phyloP scores from a whole-genome alignment of 2,888 invertebrate genomes.

The Ophion costatus region DNA sequence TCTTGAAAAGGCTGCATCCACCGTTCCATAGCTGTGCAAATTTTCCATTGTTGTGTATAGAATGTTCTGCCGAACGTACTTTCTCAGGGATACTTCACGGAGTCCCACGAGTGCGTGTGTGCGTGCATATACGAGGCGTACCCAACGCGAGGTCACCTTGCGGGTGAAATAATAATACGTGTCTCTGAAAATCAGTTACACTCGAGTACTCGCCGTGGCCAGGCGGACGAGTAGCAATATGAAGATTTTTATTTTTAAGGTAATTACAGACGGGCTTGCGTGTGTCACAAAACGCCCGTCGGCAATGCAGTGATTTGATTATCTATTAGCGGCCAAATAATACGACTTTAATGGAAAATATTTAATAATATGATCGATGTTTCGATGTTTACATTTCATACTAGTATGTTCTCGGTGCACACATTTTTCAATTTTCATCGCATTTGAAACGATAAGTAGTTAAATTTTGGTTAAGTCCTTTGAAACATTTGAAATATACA shows the following conservation, averaged over 20 bases:
- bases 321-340: slow-evolving; percentile 62
- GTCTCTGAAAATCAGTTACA: slow-evolving; percentile 1
- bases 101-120: background rate
- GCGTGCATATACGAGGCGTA: background rate
- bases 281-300: slow-evolving; percentile 37
- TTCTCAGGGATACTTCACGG: background rate
- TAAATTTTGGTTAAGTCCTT: background rate
- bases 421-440: background rate
- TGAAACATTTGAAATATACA: no score
- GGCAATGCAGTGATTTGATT: slow-evolving; percentile 76
- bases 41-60: no score
- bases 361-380: slow-evolving; percentile 4
- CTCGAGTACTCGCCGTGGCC: background rate
- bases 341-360: slow-evolving; percentile 1
- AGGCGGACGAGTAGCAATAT: slow-evolving; percentile 8
- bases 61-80: background rate
- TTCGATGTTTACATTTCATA: slow-evolving; percentile 5
- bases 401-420: background rate
- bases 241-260: slow-evolving; percentile 2
- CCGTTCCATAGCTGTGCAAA: no score
- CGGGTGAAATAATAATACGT: background rate
- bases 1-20: no score
- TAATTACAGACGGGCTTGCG: background rate
- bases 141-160: background rate
- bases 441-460: background rate